Percentiles rank a stretch among this genome's conserved stretches.
Evolutionary conservation across 37 sponge, comb jelly and placozoan species (phyloP).

Genomic region (Petrosia ficiformis): DNA sequence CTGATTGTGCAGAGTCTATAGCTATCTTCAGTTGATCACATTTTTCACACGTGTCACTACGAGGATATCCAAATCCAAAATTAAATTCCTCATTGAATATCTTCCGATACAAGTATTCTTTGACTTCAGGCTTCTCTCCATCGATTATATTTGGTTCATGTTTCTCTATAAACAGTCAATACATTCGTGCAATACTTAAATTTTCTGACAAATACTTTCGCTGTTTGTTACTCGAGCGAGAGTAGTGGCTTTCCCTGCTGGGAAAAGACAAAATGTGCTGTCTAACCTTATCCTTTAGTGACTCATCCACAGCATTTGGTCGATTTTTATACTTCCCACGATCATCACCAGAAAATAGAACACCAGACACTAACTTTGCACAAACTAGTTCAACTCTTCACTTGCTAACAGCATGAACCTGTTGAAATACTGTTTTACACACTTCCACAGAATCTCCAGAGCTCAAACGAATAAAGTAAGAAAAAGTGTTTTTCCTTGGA

Average conservation of each 20-base stretch:
- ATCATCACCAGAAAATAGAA: constrained; percentile 11
- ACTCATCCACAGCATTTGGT: not conserved
- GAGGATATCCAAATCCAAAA: constrained; percentile 42
- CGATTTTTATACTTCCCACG: constrained; percentile 16
- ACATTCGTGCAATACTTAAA: constrained; percentile 40
- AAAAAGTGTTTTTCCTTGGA: constrained; percentile 6
- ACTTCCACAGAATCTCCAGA: not conserved
- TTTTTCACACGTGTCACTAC: constrained; percentile 47
- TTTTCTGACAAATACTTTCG: constrained; percentile 24
- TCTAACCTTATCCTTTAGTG: constrained; percentile 1
- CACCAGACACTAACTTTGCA: constrained; percentile 12
- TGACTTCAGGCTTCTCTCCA: constrained; percentile 28
- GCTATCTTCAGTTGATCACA: constrained; percentile 31
- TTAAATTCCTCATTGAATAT: constrained; percentile 59
- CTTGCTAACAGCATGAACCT: constrained; percentile 35
- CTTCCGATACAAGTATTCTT: constrained; percentile 49
- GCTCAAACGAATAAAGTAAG: constrained; percentile 14
- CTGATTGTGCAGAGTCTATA: constrained; percentile 13
- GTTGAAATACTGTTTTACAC: constrained; percentile 12
- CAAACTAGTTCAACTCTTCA: constrained; percentile 9
- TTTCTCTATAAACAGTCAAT: constrained; percentile 33
- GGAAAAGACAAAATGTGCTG: constrained; percentile 43
- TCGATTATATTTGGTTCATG: not conserved
- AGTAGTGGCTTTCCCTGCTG: constrained; percentile 34
- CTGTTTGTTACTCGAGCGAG: constrained; percentile 13